phyloP scores from a whole-genome alignment of 2,797 vertebrate species.

The Microcaecilia unicolor region DNA sequence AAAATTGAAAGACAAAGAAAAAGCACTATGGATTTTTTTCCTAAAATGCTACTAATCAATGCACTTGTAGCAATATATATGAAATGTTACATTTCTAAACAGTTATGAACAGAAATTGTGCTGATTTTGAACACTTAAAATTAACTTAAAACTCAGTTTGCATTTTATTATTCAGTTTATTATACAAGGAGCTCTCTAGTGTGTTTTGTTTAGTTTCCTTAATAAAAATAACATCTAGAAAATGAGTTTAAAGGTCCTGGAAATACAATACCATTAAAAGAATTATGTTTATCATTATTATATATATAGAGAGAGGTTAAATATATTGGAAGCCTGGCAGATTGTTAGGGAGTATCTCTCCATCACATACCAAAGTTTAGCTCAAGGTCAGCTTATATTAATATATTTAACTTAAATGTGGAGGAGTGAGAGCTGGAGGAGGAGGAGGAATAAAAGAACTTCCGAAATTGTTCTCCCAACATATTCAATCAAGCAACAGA shows the following conservation, averaged over 20 bases:
- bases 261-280: not conserved
- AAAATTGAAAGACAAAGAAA: conserved; percentile 56
- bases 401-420: conserved; percentile 30
- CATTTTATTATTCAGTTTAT: not conserved
- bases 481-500: conserved; percentile 33
- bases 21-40: conserved; percentile 44
- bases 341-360: conserved; percentile 31
- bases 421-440: conserved; percentile 38
- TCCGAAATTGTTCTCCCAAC: conserved; percentile 39
- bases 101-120: no score
- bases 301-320: conserved; percentile 37
- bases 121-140: no score
- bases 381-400: conserved; percentile 45
- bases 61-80: conserved; percentile 44
- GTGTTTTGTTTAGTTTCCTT: not conserved
- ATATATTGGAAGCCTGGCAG: conserved; percentile 20
- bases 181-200: conserved; percentile 1
- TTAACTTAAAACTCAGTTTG: conserved; percentile 12
- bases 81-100: conserved; percentile 2
- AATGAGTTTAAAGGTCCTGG: no score
- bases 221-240: not conserved
- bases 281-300: not conserved
- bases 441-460: conserved; percentile 56
- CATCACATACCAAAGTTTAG: conserved; percentile 36
- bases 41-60: conserved; percentile 38